Conservation (phyloP, 2,888 invertebrate genomes). For the Epinotia bilunana region DNA sequence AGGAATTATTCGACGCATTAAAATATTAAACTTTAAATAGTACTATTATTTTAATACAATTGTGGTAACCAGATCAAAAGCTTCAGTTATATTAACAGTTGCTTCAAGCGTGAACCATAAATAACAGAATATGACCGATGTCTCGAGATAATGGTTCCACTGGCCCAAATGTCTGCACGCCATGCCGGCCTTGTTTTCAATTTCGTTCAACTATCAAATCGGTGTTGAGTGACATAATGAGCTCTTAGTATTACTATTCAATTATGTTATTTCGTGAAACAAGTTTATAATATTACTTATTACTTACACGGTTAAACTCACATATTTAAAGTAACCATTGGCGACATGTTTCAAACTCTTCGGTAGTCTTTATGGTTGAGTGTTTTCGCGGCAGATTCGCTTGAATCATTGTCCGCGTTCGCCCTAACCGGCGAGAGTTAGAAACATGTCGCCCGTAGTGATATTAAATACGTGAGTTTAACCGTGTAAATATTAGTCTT, state of each 20-base stretch:
- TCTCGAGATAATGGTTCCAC: slow-evolving; percentile 55
- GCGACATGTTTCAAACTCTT: too few relatives aligned
- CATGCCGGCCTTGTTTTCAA: slow-evolving; percentile 81
- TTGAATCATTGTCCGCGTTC: too few relatives aligned
- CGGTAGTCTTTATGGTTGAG: too few relatives aligned
- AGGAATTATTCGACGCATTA: not conserved
- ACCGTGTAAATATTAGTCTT: too few relatives aligned
- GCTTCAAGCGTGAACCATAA: slow-evolving; percentile 53
- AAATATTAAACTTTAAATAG: not conserved
- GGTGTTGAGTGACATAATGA: slow-evolving; percentile 64
- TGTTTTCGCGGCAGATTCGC: too few relatives aligned
- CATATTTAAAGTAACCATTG: too few relatives aligned
- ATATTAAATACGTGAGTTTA: too few relatives aligned
- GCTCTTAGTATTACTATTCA: slow-evolving; percentile 42
- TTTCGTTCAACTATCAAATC: slow-evolving; percentile 67
- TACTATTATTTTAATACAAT: slow-evolving; percentile 26
- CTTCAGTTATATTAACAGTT: slow-evolving; percentile 37
- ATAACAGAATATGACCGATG: slow-evolving; percentile 52
- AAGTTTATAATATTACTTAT: too few relatives aligned
- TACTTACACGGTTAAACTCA: too few relatives aligned
- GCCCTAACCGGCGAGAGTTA: too few relatives aligned
- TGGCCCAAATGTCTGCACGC: slow-evolving; percentile 73
- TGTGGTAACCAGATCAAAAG: slow-evolving; percentile 36
- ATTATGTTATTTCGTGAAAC: slow-evolving; percentile 2
- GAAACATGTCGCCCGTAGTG: too few relatives aligned